These are phyloP conservation scores for Mus musculus DNA, from an alignment of 2,113 vertebrate genomes.

Conservation along the genomic window DNA sequence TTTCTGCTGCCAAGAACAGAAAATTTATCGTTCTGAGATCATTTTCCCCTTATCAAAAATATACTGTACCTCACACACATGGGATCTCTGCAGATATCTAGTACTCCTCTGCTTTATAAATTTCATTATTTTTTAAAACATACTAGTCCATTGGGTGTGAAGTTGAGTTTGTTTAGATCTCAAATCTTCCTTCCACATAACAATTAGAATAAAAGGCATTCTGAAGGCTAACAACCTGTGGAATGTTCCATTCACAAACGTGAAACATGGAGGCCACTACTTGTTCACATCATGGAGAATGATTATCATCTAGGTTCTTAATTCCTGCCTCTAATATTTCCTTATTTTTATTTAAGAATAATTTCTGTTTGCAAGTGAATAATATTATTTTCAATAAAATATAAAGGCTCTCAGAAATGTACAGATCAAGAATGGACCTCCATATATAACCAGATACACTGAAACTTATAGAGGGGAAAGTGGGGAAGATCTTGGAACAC, in stretches of 20 bases:
- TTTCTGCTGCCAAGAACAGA: background rate
- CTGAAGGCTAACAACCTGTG: too few species aligned
- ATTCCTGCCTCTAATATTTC: background rate
- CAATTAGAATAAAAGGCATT: too few species aligned
- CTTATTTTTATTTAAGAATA: background rate
- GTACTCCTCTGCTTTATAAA: background rate
- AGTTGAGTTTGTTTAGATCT: background rate
- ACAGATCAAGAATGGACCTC: too few species aligned
- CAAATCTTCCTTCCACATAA: background rate
- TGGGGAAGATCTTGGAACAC: too few species aligned
- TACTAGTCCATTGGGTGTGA: background rate
- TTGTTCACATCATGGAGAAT: too few species aligned
- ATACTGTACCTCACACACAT: accelerated
- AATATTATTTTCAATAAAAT: too few species aligned
- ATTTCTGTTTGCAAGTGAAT: too few species aligned
- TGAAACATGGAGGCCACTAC: accelerated
- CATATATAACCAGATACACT: too few species aligned
- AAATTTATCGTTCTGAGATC: background rate
- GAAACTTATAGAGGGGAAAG: too few species aligned
- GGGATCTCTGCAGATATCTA: background rate
- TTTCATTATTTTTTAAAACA: background rate
- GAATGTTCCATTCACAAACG: background rate
- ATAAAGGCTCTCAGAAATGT: too few species aligned
- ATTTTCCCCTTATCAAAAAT: background rate
- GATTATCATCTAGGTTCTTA: background rate